Evolutionary conservation across 92 coral and sea anemone species (phyloP).

Genomic region (Phenganax subtilis): DNA sequence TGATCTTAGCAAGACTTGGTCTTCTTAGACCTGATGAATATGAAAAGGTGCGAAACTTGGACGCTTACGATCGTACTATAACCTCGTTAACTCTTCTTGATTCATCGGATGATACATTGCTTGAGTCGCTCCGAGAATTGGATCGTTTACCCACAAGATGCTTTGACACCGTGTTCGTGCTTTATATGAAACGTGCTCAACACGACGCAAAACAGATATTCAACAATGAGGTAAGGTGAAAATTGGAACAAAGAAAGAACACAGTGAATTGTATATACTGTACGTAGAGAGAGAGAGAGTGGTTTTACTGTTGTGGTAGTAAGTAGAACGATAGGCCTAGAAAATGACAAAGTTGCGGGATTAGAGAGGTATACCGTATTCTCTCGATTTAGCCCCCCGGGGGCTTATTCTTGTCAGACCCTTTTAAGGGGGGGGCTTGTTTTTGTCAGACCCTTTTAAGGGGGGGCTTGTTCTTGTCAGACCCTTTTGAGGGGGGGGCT

Average conservation of each 20-base stretch:
- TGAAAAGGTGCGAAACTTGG: slow-evolving; percentile 76
- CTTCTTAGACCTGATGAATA: slow-evolving; percentile 72
- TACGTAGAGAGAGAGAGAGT: no score
- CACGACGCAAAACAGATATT: slow-evolving; percentile 71
- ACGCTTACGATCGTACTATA: slow-evolving; percentile 59
- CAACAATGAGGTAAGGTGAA: slow-evolving; percentile 58
- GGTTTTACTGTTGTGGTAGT: not conserved
- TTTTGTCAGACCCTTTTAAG: no score
- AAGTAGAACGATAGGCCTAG: no score
- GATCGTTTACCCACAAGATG: slow-evolving; percentile 81
- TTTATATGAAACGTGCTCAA: slow-evolving; percentile 84
- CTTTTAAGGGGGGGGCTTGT: no score
- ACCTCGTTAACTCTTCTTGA: slow-evolving; percentile 61
- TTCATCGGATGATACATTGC: slow-evolving; percentile 60
- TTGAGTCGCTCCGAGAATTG: slow-evolving; percentile 63
- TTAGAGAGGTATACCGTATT: no score
- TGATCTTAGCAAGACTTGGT: slow-evolving; percentile 79
- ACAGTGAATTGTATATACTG: no score
- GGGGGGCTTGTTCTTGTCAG: no score
- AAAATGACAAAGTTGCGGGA: no score
- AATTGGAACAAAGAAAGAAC: not conserved
- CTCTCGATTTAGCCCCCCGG: no score
- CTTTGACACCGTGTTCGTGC: slow-evolving; percentile 84
- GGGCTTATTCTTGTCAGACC: no score
- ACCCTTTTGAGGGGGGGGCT: no score